Percentiles rank a stretch among this genome's conserved stretches.
phyloP scores from a whole-genome alignment of 1,140 invertebrate genomes.

The Bombus soroeensis region DNA sequence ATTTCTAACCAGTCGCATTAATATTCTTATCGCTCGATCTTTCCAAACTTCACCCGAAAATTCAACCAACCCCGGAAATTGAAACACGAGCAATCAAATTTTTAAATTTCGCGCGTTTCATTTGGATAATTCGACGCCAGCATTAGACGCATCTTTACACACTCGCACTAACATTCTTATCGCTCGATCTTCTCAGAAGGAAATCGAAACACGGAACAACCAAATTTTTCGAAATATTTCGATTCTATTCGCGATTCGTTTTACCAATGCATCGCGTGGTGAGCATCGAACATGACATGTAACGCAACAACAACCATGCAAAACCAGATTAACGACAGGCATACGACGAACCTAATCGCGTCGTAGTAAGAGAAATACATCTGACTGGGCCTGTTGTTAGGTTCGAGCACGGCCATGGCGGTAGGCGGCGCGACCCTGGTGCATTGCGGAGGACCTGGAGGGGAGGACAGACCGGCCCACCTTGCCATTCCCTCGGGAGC shows the following conservation, averaged over 20 bases:
- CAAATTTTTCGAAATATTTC: too few relatives aligned
- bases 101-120: background rate
- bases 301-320: background rate
- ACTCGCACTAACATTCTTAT: background rate
- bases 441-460: constrained; percentile 77
- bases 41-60: too few relatives aligned
- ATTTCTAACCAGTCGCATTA: too few relatives aligned
- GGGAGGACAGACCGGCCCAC: constrained; percentile 82
- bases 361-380: background rate
- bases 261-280: background rate
- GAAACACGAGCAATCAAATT: background rate
- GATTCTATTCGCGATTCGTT: background rate
- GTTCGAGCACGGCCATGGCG: constrained; percentile 84
- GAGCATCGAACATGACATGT: background rate
- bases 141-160: too few relatives aligned
- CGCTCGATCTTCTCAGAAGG: background rate
- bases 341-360: background rate
- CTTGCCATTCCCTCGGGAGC: constrained; percentile 81
- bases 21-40: too few relatives aligned
- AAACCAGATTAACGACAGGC: background rate
- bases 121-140: background rate
- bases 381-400: constrained; percentile 78
- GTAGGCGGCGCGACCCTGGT: constrained; percentile 80
- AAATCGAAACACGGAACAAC: background rate
- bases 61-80: background rate